Base-by-base conservation (phyloP, 2,797 vertebrate genomes). In the Pseudochaenichthys georgianus region DNA sequence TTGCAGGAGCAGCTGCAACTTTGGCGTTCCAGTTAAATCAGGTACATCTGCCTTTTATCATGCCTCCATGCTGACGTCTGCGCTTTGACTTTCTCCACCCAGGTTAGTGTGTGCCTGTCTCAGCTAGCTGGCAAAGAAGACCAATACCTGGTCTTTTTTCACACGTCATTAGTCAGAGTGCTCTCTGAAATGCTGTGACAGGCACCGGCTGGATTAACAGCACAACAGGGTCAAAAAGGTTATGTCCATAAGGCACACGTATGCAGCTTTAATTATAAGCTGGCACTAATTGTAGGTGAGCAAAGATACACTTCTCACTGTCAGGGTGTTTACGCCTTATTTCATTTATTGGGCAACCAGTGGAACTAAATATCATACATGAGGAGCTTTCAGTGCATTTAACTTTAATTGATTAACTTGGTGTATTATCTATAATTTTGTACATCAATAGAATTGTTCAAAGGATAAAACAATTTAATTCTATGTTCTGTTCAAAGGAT, bases 71-170 rank as follows among this genome's bases (percentile, higher is more conserved):
- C 64, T 88, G 83, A 82, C n/a, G 31, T 55, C 57, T 43, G 23
- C 31, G 58, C 70, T 81, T 81, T 87, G 41, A 21, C 63, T 75
- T 80, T 65, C 58, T 73, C 52, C 21, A 64, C 65, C 46, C 28
- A n/a, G 69, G 70, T 80, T 71, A 75, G 54, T 62, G 68, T 78
- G 82, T 86, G 53, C 51, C 43, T 71, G 42, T 41, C 61, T 76
- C 82, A 62, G 61, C 73, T 51, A 16, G 45, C 43, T 65, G 73
- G 50, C 58, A 21, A 47, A 59, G 16, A 12, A 13, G 55, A 78
- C 81, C 81, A 38, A 75, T 78, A 75, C 10, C 15, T 13, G 42
- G 6, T 23, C 1, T 69, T 70, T 46, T 72, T 71, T 13, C 46
- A 61, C 43, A 45, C 3, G 1, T 65, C 55, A 60, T 80, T 70